A percentile compares a stretch with the other conserved stretches of the same genome.
Conservation (phyloP, 2,797 vertebrate species). For the Girardinus metallicus region DNA sequence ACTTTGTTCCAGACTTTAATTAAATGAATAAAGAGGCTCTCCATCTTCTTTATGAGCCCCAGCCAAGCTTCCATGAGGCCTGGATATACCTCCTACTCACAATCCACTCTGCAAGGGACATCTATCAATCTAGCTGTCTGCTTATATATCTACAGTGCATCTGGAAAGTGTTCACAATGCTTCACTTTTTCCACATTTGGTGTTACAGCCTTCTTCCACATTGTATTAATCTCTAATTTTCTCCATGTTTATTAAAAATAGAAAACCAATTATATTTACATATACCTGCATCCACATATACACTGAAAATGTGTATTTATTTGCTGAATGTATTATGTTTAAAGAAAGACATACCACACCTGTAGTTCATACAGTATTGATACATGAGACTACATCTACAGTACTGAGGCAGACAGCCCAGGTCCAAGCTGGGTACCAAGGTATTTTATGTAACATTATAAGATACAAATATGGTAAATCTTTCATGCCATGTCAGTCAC, state of each 20-base stretch:
- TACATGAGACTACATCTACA: not conserved
- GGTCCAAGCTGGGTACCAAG: not conserved
- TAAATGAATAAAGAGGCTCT: conserved; percentile 69
- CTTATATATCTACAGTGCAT: not conserved
- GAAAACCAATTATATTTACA: not conserved
- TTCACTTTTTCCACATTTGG: not conserved
- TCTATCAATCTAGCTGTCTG: conserved; percentile 17
- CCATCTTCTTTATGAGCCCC: conserved; percentile 60
- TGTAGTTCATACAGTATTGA: not conserved
- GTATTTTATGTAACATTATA: not conserved
- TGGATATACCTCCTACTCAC: conserved; percentile 60
- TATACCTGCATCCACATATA: too few relatives aligned
- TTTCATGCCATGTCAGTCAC: not conserved
- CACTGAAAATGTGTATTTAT: not conserved
- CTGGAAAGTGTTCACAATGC: not conserved
- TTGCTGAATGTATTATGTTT: not conserved
- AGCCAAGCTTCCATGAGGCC: conserved; percentile 66
- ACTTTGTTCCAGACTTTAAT: conserved; percentile 64
- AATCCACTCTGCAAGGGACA: conserved; percentile 50
- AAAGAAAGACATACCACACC: not conserved
- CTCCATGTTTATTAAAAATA: not conserved
- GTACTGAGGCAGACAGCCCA: not conserved
- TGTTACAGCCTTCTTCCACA: not conserved
- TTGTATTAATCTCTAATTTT: not conserved
- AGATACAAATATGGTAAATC: not conserved